phyloP scores from a whole-genome alignment of 2,797 vertebrate genomes.

The Lepilemur septentrionalis region DNA sequence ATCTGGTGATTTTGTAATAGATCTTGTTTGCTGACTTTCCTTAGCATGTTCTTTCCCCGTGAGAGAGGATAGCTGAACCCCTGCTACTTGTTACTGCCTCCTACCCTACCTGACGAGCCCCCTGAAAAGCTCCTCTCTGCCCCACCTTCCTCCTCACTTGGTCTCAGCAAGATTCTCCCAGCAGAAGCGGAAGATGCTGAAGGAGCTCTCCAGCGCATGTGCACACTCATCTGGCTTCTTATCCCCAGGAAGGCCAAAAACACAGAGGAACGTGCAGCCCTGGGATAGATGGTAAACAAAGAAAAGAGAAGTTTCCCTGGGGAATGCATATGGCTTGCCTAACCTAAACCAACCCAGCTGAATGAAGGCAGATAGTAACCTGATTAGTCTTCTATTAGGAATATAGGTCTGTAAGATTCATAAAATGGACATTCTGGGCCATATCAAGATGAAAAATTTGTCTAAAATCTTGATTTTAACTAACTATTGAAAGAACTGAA shows the following conservation, averaged over 20 bases:
- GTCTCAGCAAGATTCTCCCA: constrained; percentile 60
- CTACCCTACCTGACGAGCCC: not conserved
- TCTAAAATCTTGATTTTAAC: not conserved
- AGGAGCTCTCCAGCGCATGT: constrained; percentile 73
- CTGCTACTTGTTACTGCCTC: not conserved
- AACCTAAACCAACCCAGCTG: not conserved
- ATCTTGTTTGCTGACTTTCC: not conserved
- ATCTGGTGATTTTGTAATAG: not conserved
- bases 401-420: not conserved
- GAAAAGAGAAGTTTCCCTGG: not conserved
- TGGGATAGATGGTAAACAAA: constrained; percentile 36
- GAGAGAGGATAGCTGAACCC: not conserved
- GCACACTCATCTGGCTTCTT: constrained; percentile 77
- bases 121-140: constrained; percentile 46
- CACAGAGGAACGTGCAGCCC: constrained; percentile 78
- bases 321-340: not conserved
- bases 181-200: constrained; percentile 70
- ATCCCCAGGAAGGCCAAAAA: constrained; percentile 79
- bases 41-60: not conserved
- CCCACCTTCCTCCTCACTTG: constrained; percentile 68
- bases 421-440: not conserved
- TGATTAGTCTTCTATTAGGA: constrained; percentile 1
- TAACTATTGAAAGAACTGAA: not conserved
- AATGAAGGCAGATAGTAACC: not conserved
- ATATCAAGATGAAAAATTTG: not conserved